These are phyloP conservation scores for Pseudolycoriella hygida DNA, from an alignment of 2,888 invertebrate species.

Conservation along the genomic window DNA sequence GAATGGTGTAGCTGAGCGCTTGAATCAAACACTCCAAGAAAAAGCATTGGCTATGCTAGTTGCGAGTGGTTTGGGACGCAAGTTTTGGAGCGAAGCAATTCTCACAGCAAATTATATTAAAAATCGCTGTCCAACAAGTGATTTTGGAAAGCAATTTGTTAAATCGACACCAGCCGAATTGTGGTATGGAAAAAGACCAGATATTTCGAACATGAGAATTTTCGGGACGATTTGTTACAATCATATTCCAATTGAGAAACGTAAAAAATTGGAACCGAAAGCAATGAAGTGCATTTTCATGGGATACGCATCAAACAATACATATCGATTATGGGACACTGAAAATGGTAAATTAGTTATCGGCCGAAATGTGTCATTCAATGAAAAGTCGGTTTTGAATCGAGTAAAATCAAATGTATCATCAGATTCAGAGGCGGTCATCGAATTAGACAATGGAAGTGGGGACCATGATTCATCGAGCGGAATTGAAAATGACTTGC, in stretches of 20 bases:
- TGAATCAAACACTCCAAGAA: slow-evolving; percentile 6
- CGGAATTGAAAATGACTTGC: neutral
- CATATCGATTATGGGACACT: slow-evolving; percentile 3
- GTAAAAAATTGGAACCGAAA: slow-evolving; percentile 1
- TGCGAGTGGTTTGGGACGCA: neutral
- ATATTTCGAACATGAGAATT: neutral
- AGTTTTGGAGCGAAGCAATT: slow-evolving; percentile 4
- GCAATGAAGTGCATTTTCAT: neutral
- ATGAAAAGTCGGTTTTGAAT: neutral
- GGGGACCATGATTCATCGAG: neutral
- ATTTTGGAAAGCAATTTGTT: neutral
- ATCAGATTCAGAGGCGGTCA: neutral
- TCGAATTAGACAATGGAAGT: neutral
- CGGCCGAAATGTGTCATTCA: slow-evolving; percentile 3
- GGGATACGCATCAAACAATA: slow-evolving; percentile 2
- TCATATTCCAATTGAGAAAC: neutral
- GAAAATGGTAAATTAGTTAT: slow-evolving; percentile 1
- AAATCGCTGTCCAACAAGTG: slow-evolving; percentile 3
- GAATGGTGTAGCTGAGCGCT: slow-evolving; percentile 6
- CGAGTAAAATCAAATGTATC: too few relatives aligned
- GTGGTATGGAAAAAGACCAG: slow-evolving; percentile 1
- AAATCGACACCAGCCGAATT: slow-evolving; percentile 3
- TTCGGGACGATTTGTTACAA: slow-evolving; percentile 3
- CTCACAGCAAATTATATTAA: slow-evolving; percentile 1
- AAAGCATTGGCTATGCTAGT: slow-evolving; percentile 4